phyloP scores from a whole-genome alignment of 2,888 invertebrate genomes.

The Crossocerus cetratus region DNA sequence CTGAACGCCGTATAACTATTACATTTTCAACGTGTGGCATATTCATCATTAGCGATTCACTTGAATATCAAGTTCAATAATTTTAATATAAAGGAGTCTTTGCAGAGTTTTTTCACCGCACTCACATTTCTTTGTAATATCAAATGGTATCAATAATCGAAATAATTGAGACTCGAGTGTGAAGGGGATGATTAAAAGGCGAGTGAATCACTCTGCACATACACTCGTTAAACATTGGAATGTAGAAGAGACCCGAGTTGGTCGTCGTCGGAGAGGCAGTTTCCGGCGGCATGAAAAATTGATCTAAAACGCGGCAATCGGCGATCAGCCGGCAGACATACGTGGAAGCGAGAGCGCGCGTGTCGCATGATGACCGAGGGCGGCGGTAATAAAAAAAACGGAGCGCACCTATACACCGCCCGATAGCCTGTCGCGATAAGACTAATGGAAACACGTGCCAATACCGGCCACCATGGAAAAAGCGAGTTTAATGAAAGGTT shows the following conservation, averaged over 20 bases:
- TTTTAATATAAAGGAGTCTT: no score
- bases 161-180: no score
- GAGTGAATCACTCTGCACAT: no score
- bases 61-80: no score
- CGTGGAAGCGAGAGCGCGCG: conserved; percentile 17
- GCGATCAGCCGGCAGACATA: conserved; percentile 5
- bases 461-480: conserved; percentile 56
- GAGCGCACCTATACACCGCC: conserved; percentile 21
- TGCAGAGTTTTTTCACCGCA: no score
- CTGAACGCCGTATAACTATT: no score
- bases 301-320: conserved; percentile 35
- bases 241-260: not conserved
- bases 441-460: conserved; percentile 67
- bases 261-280: not conserved
- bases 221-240: no score
- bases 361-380: conserved; percentile 39
- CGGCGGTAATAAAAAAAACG: conserved; percentile 20
- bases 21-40: no score
- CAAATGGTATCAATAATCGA: no score
- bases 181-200: no score
- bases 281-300: conserved; percentile 29
- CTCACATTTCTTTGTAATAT: no score
- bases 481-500: conserved; percentile 44
- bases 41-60: no score
- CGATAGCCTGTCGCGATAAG: conserved; percentile 60